Percentiles rank a stretch among this genome's conserved stretches.
Evolutionary conservation across 2,113 vertebrate genomes (phyloP).

Genomic region (Tricholaema leucomelas): DNA sequence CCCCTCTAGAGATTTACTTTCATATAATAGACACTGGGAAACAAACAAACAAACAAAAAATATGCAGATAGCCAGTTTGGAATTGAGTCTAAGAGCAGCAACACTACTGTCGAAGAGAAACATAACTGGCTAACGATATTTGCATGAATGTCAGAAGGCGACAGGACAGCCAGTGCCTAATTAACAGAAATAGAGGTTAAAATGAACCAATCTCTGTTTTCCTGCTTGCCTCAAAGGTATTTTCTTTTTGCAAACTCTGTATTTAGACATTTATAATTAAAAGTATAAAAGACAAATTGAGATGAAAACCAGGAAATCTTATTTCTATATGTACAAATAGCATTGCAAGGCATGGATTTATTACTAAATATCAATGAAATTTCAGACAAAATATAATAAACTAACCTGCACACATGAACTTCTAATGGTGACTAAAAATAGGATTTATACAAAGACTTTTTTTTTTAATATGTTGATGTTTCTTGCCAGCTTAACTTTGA

Average conservation of each 20-base stretch:
- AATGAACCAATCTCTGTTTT: constrained; percentile 53
- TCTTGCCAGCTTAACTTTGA: not conserved
- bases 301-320: not conserved
- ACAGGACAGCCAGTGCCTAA: constrained; percentile 66
- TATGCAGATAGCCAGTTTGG: constrained; percentile 24
- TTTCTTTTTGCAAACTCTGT: not conserved
- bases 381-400: not conserved
- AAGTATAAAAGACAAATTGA: not conserved
- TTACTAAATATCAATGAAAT: not conserved
- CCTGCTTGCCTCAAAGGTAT: constrained; percentile 25
- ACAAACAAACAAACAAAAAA: not conserved
- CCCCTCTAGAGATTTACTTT: constrained; percentile 20
- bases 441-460: not conserved
- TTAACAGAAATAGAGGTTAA: constrained; percentile 71
- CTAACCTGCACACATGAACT: not conserved
- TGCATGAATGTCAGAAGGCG: constrained; percentile 64
- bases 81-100: constrained; percentile 41
- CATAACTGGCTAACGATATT: constrained; percentile 67
- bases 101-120: constrained; percentile 55
- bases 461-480: not conserved
- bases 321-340: not conserved
- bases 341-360: not conserved
- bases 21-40: constrained; percentile 10
- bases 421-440: not conserved
- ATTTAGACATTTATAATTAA: not conserved